Evolutionary conservation across 1,140 invertebrate genomes (phyloP).

Genomic region (Bombus terrestris): DNA sequence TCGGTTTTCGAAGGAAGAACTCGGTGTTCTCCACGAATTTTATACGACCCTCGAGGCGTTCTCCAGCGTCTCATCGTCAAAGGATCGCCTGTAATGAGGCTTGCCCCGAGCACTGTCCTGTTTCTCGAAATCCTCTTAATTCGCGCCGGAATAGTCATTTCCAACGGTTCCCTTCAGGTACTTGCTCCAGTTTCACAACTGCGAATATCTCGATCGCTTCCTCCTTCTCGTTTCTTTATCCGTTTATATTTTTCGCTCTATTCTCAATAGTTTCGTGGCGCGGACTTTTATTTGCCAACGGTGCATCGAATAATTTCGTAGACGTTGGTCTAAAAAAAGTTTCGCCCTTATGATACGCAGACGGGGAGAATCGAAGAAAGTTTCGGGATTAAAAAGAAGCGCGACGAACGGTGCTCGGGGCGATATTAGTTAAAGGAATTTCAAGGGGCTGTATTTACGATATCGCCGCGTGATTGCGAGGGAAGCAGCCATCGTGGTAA

Average conservation of each 20-base stretch:
- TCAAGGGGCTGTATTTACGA: constrained; percentile 44
- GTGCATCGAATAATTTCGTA: constrained; percentile 1
- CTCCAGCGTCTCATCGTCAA: background rate
- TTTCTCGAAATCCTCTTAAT: constrained; percentile 31
- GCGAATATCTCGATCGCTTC: background rate
- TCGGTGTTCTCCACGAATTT: background rate
- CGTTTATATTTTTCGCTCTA: background rate
- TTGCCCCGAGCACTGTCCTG: constrained; percentile 21
- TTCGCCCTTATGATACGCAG: too few relatives aligned
- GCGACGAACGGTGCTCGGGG: background rate
- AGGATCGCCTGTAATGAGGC: constrained; percentile 13
- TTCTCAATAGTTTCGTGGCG: background rate
- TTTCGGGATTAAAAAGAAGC: constrained; percentile 19
- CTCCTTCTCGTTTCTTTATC: too few relatives aligned
- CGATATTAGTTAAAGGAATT: constrained; percentile 47
- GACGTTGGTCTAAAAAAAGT: background rate
- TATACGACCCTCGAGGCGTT: background rate
- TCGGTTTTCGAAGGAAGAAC: background rate
- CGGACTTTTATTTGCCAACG: constrained; percentile 12
- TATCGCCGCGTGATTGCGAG: constrained; percentile 52
- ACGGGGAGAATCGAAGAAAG: background rate
- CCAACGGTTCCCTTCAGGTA: background rate
- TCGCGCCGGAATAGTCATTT: constrained; percentile 28
- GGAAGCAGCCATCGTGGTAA: constrained; percentile 38
- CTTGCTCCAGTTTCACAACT: background rate